Evolutionary conservation across 1,140 invertebrate genomes (phyloP).

Genomic region (Sesamia nonagrioides): DNA sequence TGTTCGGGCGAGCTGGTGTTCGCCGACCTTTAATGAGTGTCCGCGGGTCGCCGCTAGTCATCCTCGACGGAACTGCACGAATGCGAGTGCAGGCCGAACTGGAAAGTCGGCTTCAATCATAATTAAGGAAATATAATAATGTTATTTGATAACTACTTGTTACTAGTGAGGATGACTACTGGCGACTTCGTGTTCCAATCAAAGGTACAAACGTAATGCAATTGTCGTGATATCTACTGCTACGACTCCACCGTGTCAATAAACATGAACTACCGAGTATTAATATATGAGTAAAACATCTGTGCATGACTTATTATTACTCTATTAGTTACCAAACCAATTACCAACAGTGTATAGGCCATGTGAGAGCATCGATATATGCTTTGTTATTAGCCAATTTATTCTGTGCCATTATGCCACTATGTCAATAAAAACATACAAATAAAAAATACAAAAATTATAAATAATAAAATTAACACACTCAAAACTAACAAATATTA

Average conservation of each 20-base stretch:
- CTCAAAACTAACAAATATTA: slow-evolving; percentile 50
- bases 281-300: neutral
- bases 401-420: slow-evolving; percentile 78
- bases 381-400: slow-evolving; percentile 67
- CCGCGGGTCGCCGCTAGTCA: slow-evolving; percentile 26
- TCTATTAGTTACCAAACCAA: slow-evolving; percentile 45
- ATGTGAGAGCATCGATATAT: slow-evolving; percentile 60
- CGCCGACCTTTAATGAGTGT: slow-evolving; percentile 24
- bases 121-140: too few relatives aligned
- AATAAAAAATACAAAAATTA: slow-evolving; percentile 61
- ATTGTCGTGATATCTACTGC: slow-evolving; percentile 19
- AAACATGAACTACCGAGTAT: slow-evolving; percentile 37
- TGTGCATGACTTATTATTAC: slow-evolving; percentile 32
- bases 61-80: slow-evolving; percentile 11
- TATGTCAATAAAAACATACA: slow-evolving; percentile 72
- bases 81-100: neutral
- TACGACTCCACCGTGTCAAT: slow-evolving; percentile 21
- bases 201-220: neutral
- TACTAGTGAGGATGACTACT: slow-evolving; percentile 29
- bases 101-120: too few relatives aligned
- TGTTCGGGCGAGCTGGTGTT: neutral
- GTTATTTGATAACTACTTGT: too few relatives aligned
- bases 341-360: slow-evolving; percentile 66
- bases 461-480: slow-evolving; percentile 52
- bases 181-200: slow-evolving; percentile 28